Percentiles rank a stretch among this genome's conserved stretches.
These are phyloP conservation scores for Atherinosoma microstoma DNA, from an alignment of 2,797 vertebrate genomes.

Conservation along the genomic window DNA sequence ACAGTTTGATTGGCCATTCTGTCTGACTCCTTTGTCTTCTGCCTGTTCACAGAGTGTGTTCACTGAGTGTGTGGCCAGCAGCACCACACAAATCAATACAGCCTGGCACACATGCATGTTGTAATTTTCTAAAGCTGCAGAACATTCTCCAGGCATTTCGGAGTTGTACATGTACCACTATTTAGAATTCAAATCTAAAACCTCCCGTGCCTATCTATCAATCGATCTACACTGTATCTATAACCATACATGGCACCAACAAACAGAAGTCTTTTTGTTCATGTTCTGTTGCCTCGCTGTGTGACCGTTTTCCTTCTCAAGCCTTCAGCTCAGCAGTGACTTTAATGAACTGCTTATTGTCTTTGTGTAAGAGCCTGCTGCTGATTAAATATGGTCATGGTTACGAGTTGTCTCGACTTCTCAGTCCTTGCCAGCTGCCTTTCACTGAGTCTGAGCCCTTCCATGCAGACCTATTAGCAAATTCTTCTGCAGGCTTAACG, in stretches of 20 bases:
- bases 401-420: slow-evolving; percentile 71
- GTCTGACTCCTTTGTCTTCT: slow-evolving; percentile 66
- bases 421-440: slow-evolving; percentile 68
- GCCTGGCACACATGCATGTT: slow-evolving; percentile 36
- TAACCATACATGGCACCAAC: neutral
- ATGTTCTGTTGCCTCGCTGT: slow-evolving; percentile 41
- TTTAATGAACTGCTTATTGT: slow-evolving; percentile 75
- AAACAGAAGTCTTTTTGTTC: slow-evolving; percentile 47
- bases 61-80: slow-evolving; percentile 44
- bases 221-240: neutral
- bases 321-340: slow-evolving; percentile 54
- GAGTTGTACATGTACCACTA: neutral
- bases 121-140: slow-evolving; percentile 41
- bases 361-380: slow-evolving; percentile 67
- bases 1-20: slow-evolving; percentile 52
- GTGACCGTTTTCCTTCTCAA: slow-evolving; percentile 61
- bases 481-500: slow-evolving; percentile 77
- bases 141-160: slow-evolving; percentile 34
- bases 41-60: slow-evolving; percentile 44
- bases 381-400: slow-evolving; percentile 74
- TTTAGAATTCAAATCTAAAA: too few species aligned
- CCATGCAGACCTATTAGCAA: slow-evolving; percentile 75
- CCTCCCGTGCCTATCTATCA: neutral
- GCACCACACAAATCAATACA: slow-evolving; percentile 62
- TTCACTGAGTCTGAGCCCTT: slow-evolving; percentile 58